These are phyloP conservation scores for Anastrepha obliqua DNA, from an alignment of 1,140 invertebrate species.

Conservation along the genomic window DNA sequence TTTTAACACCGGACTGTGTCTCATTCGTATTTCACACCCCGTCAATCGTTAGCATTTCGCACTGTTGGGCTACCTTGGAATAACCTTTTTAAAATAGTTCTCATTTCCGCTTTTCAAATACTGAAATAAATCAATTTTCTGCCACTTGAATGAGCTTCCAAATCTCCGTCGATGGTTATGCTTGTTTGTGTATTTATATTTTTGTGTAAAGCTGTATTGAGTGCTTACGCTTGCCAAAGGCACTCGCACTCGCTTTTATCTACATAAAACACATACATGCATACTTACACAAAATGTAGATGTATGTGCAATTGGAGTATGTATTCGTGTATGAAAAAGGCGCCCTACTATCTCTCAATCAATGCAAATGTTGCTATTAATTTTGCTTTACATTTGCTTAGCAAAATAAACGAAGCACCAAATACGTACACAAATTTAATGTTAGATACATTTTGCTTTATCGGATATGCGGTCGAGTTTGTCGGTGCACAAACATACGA, in stretches of 20 bases:
- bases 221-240: background rate
- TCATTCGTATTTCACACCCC: no score
- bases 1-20: no score
- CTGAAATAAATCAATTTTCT: conserved; percentile 20
- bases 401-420: background rate
- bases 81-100: no score
- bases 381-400: conserved; percentile 22
- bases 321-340: no score
- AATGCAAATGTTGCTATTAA: background rate
- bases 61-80: no score
- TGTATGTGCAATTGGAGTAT: background rate
- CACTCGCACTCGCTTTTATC: background rate
- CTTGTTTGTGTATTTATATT: background rate
- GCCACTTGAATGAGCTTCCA: background rate
- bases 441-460: conserved; percentile 21
- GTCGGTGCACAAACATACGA: background rate
- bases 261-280: background rate
- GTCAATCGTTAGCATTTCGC: no score
- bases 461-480: conserved; percentile 4
- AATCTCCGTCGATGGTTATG: background rate
- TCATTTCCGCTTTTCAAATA: background rate
- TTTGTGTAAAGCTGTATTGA: background rate
- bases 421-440: conserved; percentile 27
- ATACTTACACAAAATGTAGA: background rate
- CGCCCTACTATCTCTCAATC: background rate